Evolutionary conservation across 2,113 vertebrate species (phyloP).

Genomic region (Saiga tatarica): DNA sequence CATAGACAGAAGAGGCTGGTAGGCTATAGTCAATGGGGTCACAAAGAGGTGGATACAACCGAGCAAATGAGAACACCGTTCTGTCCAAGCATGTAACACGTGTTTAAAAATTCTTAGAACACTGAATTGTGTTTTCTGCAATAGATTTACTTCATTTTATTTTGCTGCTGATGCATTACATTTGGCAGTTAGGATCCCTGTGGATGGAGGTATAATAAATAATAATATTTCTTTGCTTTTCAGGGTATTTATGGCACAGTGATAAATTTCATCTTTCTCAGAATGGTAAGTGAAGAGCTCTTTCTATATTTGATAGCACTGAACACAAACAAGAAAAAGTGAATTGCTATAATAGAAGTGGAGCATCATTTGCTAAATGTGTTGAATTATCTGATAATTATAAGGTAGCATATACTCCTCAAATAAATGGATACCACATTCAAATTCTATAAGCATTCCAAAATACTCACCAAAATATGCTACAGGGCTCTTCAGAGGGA

Average conservation of each 20-base stretch:
- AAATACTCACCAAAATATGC: constrained; percentile 65
- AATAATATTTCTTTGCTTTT: constrained; percentile 84
- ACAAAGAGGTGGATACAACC: neutral
- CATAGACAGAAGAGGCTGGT: neutral
- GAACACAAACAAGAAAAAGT: constrained; percentile 71
- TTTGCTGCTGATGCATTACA: constrained; percentile 74
- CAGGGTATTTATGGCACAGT: constrained; percentile 82
- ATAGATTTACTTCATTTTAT: constrained; percentile 71
- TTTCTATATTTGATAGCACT: constrained; percentile 76
- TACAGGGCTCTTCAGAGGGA: constrained; percentile 62
- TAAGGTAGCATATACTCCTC: constrained; percentile 66
- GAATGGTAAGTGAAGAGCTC: constrained; percentile 83
- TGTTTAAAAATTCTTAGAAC: constrained; percentile 62
- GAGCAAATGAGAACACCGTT: neutral
- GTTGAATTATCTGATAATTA: constrained; percentile 76
- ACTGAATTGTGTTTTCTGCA: constrained; percentile 73
- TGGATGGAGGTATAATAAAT: constrained; percentile 81
- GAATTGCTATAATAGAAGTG: constrained; percentile 69
- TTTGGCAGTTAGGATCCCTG: constrained; percentile 77
- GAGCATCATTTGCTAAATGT: constrained; percentile 75
- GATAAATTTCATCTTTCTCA: constrained; percentile 81
- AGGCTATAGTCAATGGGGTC: neutral
- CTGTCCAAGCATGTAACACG: constrained; percentile 40
- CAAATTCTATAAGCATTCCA: constrained; percentile 72
- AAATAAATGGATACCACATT: constrained; percentile 78